Percentiles rank a stretch among this genome's conserved stretches.
These are phyloP conservation scores for Rhinogobius similis DNA, from an alignment of 2,113 vertebrate genomes.

Conservation along the genomic window DNA sequence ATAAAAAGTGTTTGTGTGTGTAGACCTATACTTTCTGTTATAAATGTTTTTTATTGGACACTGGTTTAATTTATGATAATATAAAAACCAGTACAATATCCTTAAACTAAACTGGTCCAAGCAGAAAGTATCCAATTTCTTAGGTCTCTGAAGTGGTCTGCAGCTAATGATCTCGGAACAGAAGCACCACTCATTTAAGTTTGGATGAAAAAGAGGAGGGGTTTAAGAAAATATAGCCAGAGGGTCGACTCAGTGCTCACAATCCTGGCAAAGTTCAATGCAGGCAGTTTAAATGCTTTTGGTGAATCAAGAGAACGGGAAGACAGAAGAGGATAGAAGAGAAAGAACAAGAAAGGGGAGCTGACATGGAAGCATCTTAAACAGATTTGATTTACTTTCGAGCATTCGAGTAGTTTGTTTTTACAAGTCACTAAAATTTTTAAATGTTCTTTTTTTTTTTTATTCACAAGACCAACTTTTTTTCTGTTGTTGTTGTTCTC, in stretches of 20 bases:
- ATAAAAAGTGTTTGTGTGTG: background rate
- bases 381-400: constrained; percentile 2
- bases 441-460: background rate
- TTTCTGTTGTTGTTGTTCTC: constrained; percentile 15
- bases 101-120: constrained; percentile 14
- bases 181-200: constrained; percentile 66
- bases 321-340: background rate
- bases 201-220: constrained; percentile 57
- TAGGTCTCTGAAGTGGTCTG: constrained; percentile 61
- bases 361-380: constrained; percentile 59
- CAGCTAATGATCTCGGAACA: constrained; percentile 69
- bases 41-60: background rate
- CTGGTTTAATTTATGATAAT: background rate
- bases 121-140: constrained; percentile 48
- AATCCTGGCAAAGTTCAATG: constrained; percentile 30
- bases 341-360: constrained; percentile 10
- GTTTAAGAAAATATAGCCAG: constrained; percentile 31
- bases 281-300: constrained; percentile 47
- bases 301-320: constrained; percentile 18
- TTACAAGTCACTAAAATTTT: background rate
- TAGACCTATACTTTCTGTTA: background rate
- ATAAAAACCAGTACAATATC: background rate
- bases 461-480: constrained; percentile 7
- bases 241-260: constrained; percentile 29
- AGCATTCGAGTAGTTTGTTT: background rate